A percentile compares a stretch with the other conserved stretches of the same genome.
Conservation (phyloP, 2,888 invertebrate genomes). For the Seira ritae region DNA sequence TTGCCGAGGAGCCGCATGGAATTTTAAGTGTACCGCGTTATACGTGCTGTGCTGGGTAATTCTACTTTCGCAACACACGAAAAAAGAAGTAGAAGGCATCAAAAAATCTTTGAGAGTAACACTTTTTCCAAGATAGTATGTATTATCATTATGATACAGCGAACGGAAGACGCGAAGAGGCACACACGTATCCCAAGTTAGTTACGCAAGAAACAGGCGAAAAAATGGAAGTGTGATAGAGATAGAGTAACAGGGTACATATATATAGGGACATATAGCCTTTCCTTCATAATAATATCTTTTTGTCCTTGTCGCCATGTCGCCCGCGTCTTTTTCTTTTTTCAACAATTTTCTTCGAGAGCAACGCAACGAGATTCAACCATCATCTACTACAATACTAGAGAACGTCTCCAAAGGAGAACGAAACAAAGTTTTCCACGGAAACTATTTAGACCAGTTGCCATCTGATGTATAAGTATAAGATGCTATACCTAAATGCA, state of each 20-base stretch:
- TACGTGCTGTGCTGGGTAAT: conserved; percentile 39
- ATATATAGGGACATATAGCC: too few species aligned
- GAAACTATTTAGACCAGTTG: too few species aligned
- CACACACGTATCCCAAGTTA: conserved; percentile 46
- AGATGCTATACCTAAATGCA: background rate
- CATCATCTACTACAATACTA: background rate
- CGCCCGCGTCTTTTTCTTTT: background rate
- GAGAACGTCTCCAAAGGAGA: background rate
- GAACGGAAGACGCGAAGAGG: conserved; percentile 24
- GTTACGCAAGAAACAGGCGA: conserved; percentile 47
- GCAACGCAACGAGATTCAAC: background rate
- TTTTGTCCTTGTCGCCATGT: conserved; percentile 47
- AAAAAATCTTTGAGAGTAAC: conserved; percentile 63
- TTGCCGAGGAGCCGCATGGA: conserved; percentile 70
- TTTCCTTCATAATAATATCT: conserved; percentile 38
- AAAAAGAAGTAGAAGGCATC: conserved; percentile 25
- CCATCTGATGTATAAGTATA: too few species aligned
- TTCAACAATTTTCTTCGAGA: conserved; percentile 21
- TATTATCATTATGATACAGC: conserved; percentile 34
- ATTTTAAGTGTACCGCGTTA: conserved; percentile 70
- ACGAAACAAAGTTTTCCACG: too few species aligned
- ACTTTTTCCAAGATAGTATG: conserved; percentile 21
- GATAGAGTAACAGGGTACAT: conserved; percentile 18
- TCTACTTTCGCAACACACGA: conserved; percentile 39
- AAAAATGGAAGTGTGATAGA: conserved; percentile 2